These are phyloP conservation scores for Eupithecia centaureata DNA, from an alignment of 2,888 invertebrate species.

Conservation along the genomic window DNA sequence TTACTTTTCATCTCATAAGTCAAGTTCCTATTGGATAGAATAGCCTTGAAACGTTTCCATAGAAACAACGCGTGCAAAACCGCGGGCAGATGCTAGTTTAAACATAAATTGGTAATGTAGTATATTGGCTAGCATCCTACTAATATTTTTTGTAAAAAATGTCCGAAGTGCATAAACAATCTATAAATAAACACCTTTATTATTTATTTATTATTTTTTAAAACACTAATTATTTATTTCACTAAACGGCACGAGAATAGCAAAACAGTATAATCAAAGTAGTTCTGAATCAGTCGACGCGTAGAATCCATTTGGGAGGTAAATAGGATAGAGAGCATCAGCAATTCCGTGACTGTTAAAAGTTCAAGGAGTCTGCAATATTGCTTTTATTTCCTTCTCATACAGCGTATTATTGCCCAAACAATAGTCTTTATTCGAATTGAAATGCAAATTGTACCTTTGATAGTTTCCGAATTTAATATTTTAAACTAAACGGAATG, in stretches of 20 bases:
- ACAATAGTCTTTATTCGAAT: constrained; percentile 40
- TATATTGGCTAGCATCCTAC: too few species aligned
- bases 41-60: too few species aligned
- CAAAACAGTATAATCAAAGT: constrained; percentile 10
- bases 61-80: too few species aligned
- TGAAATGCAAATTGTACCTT: constrained; percentile 20
- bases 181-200: not conserved
- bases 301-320: constrained; percentile 33
- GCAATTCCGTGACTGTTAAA: constrained; percentile 61
- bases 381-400: constrained; percentile 59
- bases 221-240: not conserved
- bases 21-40: too few species aligned
- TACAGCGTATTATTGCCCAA: constrained; percentile 48
- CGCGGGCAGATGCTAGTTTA: too few species aligned
- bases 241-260: constrained; percentile 9
- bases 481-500: not conserved
- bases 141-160: too few species aligned
- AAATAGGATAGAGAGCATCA: constrained; percentile 50
- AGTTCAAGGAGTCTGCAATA: constrained; percentile 66
- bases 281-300: constrained; percentile 33
- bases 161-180: too few species aligned
- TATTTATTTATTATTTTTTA: not conserved
- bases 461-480: constrained; percentile 17
- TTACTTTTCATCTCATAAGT: too few species aligned
- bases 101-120: too few species aligned